These are phyloP conservation scores for Chinchilla lanigera DNA, from an alignment of 2,113 vertebrate species.

Conservation along the genomic window DNA sequence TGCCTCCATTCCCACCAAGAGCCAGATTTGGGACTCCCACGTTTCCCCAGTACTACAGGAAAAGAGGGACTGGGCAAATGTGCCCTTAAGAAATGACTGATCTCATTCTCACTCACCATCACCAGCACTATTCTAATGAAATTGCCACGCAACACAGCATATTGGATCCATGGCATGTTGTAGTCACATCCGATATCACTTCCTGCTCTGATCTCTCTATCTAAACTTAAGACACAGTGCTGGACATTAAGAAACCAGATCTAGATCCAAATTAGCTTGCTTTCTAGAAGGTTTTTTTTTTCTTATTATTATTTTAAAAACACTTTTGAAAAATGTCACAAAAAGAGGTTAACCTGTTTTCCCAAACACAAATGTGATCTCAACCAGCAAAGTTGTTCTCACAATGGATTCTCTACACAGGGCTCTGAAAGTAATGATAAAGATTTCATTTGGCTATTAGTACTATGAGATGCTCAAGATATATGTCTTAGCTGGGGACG, in stretches of 20 bases:
- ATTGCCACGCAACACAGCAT: not conserved
- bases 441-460: not conserved
- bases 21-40: not conserved
- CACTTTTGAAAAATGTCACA: not conserved
- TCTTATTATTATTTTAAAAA: not conserved
- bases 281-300: not conserved
- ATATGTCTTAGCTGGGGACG: not conserved
- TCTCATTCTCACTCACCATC: not conserved
- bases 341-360: not conserved
- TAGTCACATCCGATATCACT: not conserved
- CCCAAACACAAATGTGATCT: not conserved
- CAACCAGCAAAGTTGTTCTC: conserved; percentile 15
- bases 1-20: not conserved
- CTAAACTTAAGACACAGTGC: not conserved
- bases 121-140: not conserved
- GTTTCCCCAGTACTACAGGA: not conserved
- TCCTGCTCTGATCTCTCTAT: not conserved
- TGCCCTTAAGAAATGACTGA: not conserved
- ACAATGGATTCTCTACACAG: not conserved
- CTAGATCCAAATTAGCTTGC: not conserved
- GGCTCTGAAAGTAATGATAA: not conserved
- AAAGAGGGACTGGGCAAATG: not conserved
- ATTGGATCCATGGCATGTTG: not conserved
- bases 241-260: conserved; percentile 22
- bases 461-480: conserved; percentile 1